Evolutionary conservation across 2,888 invertebrate genomes (phyloP).

Genomic region (Scaeva pyrastri): DNA sequence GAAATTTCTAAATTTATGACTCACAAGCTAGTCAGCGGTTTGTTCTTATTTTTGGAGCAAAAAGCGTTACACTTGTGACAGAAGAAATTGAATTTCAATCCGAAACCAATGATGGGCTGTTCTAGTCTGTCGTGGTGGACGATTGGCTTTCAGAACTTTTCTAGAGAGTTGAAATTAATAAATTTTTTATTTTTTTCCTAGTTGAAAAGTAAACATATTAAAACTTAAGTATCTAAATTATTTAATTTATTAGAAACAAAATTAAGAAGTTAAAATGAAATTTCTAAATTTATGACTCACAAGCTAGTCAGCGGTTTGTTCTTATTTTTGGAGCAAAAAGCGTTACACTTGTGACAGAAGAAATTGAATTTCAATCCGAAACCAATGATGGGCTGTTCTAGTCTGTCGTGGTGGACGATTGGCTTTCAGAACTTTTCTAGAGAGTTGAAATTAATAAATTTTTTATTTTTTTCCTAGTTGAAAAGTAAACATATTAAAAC

Average conservation of each 20-base stretch:
- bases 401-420: constrained; percentile 74
- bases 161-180: constrained; percentile 36
- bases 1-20: neutral
- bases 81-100: constrained; percentile 76
- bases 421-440: constrained; percentile 56
- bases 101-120: constrained; percentile 78
- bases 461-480: constrained; percentile 40
- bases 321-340: constrained; percentile 78
- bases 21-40: constrained; percentile 70
- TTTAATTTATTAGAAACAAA: no score
- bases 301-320: constrained; percentile 77
- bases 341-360: constrained; percentile 82
- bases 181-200: constrained; percentile 45
- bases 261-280: no score
- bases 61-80: constrained; percentile 82
- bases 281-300: neutral
- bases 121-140: constrained; percentile 78
- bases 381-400: constrained; percentile 80
- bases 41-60: constrained; percentile 76
- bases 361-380: constrained; percentile 74
- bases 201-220: constrained; percentile 37
- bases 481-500: constrained; percentile 23
- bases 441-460: constrained; percentile 44
- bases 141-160: constrained; percentile 41
- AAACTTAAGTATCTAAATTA: neutral